These are phyloP conservation scores for Pyrocephalus nanus DNA, from an alignment of 2,797 vertebrate genomes.

Conservation along the genomic window DNA sequence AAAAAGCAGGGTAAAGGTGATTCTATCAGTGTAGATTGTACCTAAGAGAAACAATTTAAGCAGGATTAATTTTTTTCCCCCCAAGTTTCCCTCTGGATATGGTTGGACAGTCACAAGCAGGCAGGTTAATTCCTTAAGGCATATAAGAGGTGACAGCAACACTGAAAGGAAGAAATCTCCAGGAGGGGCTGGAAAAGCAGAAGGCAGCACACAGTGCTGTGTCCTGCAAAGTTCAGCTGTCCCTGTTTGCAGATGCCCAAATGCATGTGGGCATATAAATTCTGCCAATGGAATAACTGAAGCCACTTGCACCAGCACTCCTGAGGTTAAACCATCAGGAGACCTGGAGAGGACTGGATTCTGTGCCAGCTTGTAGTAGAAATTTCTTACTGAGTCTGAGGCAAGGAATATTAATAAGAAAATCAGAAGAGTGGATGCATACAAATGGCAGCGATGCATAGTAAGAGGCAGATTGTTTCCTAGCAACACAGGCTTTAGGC, in stretches of 20 bases:
- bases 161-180: not conserved
- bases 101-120: not conserved
- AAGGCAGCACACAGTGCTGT: not conserved
- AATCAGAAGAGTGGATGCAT: not conserved
- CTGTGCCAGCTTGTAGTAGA: not conserved
- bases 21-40: not conserved
- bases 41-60: not conserved
- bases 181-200: not conserved
- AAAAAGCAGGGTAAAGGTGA: not conserved
- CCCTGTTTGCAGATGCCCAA: not conserved
- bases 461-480: slow-evolving; percentile 38
- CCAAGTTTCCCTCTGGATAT: not conserved
- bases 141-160: not conserved
- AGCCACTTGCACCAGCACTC: not conserved
- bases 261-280: not conserved
- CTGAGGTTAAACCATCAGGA: not conserved
- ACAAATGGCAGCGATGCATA: not conserved
- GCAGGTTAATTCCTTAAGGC: not conserved
- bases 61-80: not conserved
- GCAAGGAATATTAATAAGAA: slow-evolving; percentile 36
- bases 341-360: not conserved
- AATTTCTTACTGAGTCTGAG: not conserved
- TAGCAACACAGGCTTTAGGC: slow-evolving; percentile 50
- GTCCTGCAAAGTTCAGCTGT: not conserved
- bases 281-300: not conserved